A percentile compares a stretch with the other conserved stretches of the same genome.
These are phyloP conservation scores for Drosophila kurseongensis DNA, from an alignment of 1,140 invertebrate genomes.

Conservation along the genomic window DNA sequence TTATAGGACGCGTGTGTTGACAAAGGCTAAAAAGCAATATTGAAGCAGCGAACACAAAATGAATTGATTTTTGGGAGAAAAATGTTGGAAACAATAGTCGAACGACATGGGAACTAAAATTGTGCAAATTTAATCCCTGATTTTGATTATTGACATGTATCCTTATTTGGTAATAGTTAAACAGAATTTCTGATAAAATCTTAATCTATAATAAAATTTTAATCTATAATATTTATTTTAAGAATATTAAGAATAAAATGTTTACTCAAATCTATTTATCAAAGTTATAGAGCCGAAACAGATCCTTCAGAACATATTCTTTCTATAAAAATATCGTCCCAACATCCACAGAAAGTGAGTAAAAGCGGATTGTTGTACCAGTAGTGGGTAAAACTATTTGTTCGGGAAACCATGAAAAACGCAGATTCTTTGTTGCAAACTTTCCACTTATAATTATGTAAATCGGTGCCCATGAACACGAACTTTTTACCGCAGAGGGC, in stretches of 20 bases:
- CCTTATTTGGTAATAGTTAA: too few species aligned
- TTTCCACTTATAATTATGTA: constrained; percentile 70
- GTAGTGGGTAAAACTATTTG: constrained; percentile 19
- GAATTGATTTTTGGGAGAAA: constrained; percentile 24
- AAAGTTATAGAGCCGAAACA: too few species aligned
- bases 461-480: constrained; percentile 62
- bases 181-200: too few species aligned
- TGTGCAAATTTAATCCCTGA: background rate
- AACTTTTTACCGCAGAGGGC: constrained; percentile 50
- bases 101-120: constrained; percentile 8
- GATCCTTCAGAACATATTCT: too few species aligned
- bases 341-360: background rate
- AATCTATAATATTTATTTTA: too few species aligned
- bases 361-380: background rate
- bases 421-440: constrained; percentile 25
- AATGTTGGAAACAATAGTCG: constrained; percentile 3
- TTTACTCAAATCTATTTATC: too few species aligned
- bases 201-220: too few species aligned
- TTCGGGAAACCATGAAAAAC: background rate
- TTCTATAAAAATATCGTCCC: background rate
- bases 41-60: constrained; percentile 11
- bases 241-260: too few species aligned
- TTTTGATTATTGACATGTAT: background rate
- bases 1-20: constrained; percentile 30
- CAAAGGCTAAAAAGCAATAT: constrained; percentile 32